Evolutionary conservation across 2,888 invertebrate species (phyloP), one percentile per base, ranked within the genome.

Genomic region (Muscina levida): DNA sequence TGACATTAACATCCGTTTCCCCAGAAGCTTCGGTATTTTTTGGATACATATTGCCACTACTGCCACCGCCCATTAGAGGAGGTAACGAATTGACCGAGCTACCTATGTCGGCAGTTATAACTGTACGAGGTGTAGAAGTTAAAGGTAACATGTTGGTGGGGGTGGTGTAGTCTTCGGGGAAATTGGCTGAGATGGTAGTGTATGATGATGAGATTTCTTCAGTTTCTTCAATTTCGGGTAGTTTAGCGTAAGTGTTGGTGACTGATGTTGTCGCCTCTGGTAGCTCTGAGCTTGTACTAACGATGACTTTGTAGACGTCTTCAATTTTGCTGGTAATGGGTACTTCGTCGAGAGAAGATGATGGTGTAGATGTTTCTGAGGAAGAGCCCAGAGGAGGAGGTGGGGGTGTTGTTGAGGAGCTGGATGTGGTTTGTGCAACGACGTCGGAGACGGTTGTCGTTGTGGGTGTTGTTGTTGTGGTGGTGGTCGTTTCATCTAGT

Each of bases 1-100:
- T 94, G 4, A 95, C 94, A 73, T 95, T 95, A 0, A 93, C 92
- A 53, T 93, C 92, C 2, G 92, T 91, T 87, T 87, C 88, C 62
- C 84, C 85, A 6, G 87, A 84, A 24, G 85, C 84, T 3, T 84
- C 72, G 0, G 85, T 65, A 57, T 83, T 84, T 74, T 81, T 81
- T 0, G 83, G 84, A 67, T 87, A 87, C 79, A 86, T 83, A 37
- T 84, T 85, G 19, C 82, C 82, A 53, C 74, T 77, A 62, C 72
- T 79, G 10, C 78, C 75, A 53, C 72, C 72, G 46, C 72, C 72
- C 75, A 82, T 78, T 19, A 77, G 71, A 3, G 62, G 76, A 6
- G 85, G 77, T 13, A 82, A 48, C 5, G 81, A 68, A 39, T 73
- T 83, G 42, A 48, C 44, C 19, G 22, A 37, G 22, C 72, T 72